Evolutionary conservation across 2,888 invertebrate species (phyloP).

Genomic region (Ophion costatus): DNA sequence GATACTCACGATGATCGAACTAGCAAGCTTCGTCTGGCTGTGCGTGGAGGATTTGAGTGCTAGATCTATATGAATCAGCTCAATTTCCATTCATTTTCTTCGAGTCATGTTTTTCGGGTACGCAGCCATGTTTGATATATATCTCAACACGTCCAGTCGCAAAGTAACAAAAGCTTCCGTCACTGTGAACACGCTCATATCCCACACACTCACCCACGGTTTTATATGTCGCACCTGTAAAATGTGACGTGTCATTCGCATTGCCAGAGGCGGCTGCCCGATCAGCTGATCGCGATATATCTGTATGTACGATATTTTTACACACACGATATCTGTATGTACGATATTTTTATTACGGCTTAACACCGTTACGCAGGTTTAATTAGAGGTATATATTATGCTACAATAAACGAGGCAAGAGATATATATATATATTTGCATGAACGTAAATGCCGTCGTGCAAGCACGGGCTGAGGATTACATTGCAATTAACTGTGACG

Average conservation of each 20-base stretch:
- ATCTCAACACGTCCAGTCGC: constrained; percentile 29
- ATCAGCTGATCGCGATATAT: constrained; percentile 1
- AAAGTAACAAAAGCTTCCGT: constrained; percentile 56
- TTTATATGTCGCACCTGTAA: constrained; percentile 7
- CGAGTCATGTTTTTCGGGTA: constrained; percentile 76
- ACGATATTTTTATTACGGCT: not conserved
- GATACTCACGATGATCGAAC: constrained; percentile 59
- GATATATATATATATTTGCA: too few relatives aligned
- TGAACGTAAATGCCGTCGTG: too few relatives aligned
- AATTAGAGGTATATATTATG: not conserved
- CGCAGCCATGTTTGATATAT: constrained; percentile 72
- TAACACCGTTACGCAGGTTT: not conserved
- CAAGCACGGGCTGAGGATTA: too few relatives aligned
- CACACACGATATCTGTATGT: too few relatives aligned
- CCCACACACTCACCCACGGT: constrained; percentile 20
- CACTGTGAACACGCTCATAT: constrained; percentile 41
- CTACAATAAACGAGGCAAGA: too few relatives aligned
- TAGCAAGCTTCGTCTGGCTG: constrained; percentile 28
- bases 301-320: too few relatives aligned
- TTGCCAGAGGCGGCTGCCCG: not conserved
- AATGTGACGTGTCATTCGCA: constrained; percentile 21
- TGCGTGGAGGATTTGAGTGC: constrained; percentile 53
- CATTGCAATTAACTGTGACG: too few relatives aligned
- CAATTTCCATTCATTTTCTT: constrained; percentile 75
- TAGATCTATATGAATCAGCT: constrained; percentile 69